phyloP scores from a whole-genome alignment of 2,888 invertebrate species.

The Taenaris catops region DNA sequence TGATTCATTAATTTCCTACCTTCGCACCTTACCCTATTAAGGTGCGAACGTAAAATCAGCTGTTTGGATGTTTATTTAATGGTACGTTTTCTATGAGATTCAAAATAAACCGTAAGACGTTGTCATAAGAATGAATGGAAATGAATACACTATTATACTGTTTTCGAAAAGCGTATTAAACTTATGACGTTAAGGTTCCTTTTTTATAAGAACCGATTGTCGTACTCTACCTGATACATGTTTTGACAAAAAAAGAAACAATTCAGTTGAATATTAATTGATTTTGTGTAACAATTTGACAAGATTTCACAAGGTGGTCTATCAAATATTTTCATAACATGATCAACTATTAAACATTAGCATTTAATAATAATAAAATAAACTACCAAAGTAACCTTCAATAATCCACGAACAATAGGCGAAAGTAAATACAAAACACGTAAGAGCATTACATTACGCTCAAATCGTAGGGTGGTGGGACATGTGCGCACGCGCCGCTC shows the following conservation, averaged over 20 bases:
- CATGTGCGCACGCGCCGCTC: slow-evolving; percentile 74
- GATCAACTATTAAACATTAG: too few relatives aligned
- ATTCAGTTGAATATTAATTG: too few relatives aligned
- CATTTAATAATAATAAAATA: slow-evolving; percentile 11
- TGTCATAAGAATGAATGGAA: slow-evolving; percentile 5
- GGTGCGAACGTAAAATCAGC: slow-evolving; percentile 64
- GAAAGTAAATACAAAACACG: slow-evolving; percentile 51
- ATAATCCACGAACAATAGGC: slow-evolving; percentile 65
- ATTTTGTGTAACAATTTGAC: too few relatives aligned
- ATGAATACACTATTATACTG: too few relatives aligned
- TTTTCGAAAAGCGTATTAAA: too few relatives aligned
- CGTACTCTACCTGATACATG: too few relatives aligned
- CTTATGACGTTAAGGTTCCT: too few relatives aligned
- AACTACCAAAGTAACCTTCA: slow-evolving; percentile 61
- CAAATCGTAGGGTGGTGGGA: slow-evolving; percentile 56
- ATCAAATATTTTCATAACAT: too few relatives aligned
- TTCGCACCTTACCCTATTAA: slow-evolving; percentile 31
- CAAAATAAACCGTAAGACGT: slow-evolving; percentile 24
- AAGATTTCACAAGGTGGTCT: too few relatives aligned
- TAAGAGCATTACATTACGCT: slow-evolving; percentile 63
- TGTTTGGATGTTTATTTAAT: slow-evolving; percentile 34
- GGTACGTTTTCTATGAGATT: slow-evolving; percentile 20
- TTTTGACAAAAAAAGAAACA: too few relatives aligned
- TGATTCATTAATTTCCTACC: slow-evolving; percentile 28
- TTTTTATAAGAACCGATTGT: too few relatives aligned